Conservation (phyloP, 1,140 invertebrate species). For the Drosophila takahashii region DNA sequence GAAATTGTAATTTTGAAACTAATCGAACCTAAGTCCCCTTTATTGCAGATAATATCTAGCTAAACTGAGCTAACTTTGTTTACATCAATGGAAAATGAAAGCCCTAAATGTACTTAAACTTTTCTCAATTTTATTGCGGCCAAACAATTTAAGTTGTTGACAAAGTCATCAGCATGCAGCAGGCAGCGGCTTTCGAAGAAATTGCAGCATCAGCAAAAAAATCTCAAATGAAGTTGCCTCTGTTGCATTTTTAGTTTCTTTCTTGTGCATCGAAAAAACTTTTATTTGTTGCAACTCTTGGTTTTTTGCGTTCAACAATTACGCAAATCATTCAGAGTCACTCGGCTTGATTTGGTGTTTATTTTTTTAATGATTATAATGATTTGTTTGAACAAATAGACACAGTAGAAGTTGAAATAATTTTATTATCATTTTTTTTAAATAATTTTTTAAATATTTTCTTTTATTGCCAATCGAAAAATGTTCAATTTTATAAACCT, state of each 20-base stretch:
- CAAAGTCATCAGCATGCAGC: slow-evolving; percentile 76
- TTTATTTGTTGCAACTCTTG: slow-evolving; percentile 29
- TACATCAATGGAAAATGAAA: slow-evolving; percentile 4
- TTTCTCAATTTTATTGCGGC: slow-evolving; percentile 54
- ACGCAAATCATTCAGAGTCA: slow-evolving; percentile 46
- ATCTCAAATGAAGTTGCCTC: slow-evolving; percentile 44
- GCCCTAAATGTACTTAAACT: slow-evolving; percentile 68
- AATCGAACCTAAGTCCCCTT: neutral
- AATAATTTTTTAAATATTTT: too few species aligned
- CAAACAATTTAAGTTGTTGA: slow-evolving; percentile 81
- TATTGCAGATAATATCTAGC: neutral
- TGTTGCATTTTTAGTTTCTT: slow-evolving; percentile 58
- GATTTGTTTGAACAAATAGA: too few species aligned
- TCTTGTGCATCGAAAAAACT: slow-evolving; percentile 25
- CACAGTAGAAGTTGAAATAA: too few species aligned
- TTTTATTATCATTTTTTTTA: neutral
- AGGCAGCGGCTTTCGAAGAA: slow-evolving; percentile 37
- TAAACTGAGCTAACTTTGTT: neutral
- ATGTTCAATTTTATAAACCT: neutral
- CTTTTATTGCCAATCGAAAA: too few species aligned
- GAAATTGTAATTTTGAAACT: slow-evolving; percentile 22
- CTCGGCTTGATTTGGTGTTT: slow-evolving; percentile 26
- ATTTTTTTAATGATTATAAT: neutral
- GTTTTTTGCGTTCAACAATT: slow-evolving; percentile 38
- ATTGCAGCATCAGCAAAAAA: slow-evolving; percentile 52